phyloP scores from a whole-genome alignment of 2,888 invertebrate species.

The Diploptera punctata region DNA sequence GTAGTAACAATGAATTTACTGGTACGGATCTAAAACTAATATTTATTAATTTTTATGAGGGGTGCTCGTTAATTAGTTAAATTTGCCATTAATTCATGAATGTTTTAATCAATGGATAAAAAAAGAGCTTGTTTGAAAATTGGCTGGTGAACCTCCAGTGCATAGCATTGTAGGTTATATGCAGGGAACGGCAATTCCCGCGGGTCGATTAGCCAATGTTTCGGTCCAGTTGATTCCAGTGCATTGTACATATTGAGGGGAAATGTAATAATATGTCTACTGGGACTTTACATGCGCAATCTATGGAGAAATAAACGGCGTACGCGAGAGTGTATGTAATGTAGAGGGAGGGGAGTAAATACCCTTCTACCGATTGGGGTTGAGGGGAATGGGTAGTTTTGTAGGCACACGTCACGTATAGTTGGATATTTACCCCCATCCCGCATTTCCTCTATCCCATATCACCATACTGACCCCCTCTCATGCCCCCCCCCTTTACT shows the following conservation, averaged over 20 bases:
- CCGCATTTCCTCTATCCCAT: conserved; percentile 9
- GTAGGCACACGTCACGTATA: conserved; percentile 29
- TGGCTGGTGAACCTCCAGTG: background rate
- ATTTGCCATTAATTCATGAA: conserved; percentile 15
- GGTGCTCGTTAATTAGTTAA: conserved; percentile 1
- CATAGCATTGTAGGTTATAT: background rate
- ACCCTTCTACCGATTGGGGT: conserved; percentile 12
- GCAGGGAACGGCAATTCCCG: background rate
- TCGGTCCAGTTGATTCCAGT: conserved; percentile 14
- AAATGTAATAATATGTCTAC: conserved; percentile 28
- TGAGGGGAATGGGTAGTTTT: background rate
- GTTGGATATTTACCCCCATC: conserved; percentile 27
- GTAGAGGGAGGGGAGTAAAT: background rate
- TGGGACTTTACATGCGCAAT: conserved; percentile 13
- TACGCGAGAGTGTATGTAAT: conserved; percentile 16
- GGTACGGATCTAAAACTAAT: too few species aligned
- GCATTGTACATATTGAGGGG: conserved; percentile 30
- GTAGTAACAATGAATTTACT: too few species aligned
- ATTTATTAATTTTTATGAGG: too few species aligned
- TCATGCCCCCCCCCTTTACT: conserved; percentile 10
- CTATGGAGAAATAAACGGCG: conserved; percentile 20
- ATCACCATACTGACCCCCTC: background rate
- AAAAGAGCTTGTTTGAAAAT: conserved; percentile 7
- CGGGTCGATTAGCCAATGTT: conserved; percentile 30
- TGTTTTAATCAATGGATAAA: conserved; percentile 22